Conservation (phyloP, 2,888 invertebrate genomes). For the Ormyrus nitidulus region DNA sequence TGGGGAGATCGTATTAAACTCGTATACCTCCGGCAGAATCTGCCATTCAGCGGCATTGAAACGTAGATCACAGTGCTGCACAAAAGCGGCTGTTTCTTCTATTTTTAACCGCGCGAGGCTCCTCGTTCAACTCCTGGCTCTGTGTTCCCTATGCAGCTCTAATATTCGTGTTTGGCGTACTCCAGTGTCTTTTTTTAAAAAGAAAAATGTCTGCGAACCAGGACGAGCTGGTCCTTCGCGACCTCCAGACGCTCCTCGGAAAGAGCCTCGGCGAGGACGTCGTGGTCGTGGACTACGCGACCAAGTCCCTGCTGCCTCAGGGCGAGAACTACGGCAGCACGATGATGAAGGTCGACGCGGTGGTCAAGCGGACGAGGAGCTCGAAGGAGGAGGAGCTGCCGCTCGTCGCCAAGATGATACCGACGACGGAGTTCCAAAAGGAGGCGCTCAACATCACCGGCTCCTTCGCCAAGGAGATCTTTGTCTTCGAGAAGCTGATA, state of each 20-base stretch:
- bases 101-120: no score
- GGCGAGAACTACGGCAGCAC: constrained; percentile 81
- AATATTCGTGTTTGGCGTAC: no score
- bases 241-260: constrained; percentile 23
- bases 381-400: constrained; percentile 69
- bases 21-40: no score
- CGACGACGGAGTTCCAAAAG: constrained; percentile 77
- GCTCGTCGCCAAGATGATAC: constrained; percentile 79
- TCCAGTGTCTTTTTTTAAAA: background rate
- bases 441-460: constrained; percentile 54
- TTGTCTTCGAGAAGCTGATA: constrained; percentile 77
- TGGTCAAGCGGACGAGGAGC: constrained; percentile 57
- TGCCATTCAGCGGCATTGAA: no score
- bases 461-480: constrained; percentile 79
- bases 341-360: constrained; percentile 74
- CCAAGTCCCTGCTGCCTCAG: background rate
- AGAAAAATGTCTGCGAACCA: background rate
- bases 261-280: constrained; percentile 25
- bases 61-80: no score
- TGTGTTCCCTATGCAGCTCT: no score
- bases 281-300: constrained; percentile 7
- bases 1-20: no score
- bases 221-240: constrained; percentile 15
- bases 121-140: no score
- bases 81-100: no score